A percentile compares a stretch with the other conserved stretches of the same genome.
These are phyloP conservation scores for Abrostola tripartita DNA, from an alignment of 2,888 invertebrate species.

Conservation along the genomic window DNA sequence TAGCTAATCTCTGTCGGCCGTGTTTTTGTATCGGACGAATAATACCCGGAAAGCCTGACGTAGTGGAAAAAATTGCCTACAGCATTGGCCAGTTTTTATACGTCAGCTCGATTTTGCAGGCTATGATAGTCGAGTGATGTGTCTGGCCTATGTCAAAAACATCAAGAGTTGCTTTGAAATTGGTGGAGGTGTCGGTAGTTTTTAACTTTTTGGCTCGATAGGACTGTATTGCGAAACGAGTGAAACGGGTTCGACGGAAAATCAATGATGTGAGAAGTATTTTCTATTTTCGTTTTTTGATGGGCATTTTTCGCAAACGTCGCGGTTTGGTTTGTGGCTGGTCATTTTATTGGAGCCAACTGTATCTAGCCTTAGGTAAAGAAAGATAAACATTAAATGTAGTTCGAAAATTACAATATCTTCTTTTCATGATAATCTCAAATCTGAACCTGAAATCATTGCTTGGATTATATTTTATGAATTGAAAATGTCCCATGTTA, in stretches of 20 bases:
- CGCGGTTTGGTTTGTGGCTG: too few relatives aligned
- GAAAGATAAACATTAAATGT: too few relatives aligned
- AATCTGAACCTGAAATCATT: too few relatives aligned
- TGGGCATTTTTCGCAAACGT: too few relatives aligned
- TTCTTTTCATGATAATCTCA: too few relatives aligned
- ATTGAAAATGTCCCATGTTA: too few relatives aligned
- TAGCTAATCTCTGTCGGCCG: constrained; percentile 30
- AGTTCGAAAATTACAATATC: too few relatives aligned
- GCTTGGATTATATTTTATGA: too few relatives aligned
- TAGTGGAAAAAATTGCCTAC: constrained; percentile 60
- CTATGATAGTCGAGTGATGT: constrained; percentile 61
- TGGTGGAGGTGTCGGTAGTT: constrained; percentile 35
- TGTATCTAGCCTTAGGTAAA: too few relatives aligned
- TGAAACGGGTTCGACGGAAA: neutral
- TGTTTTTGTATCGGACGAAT: constrained; percentile 49
- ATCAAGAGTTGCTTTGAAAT: constrained; percentile 46
- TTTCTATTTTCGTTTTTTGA: too few relatives aligned
- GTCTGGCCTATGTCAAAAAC: constrained; percentile 60
- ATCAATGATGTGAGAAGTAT: neutral
- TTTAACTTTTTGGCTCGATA: constrained; percentile 31
- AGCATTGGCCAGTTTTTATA: constrained; percentile 52
- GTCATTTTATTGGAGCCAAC: too few relatives aligned
- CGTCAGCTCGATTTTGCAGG: constrained; percentile 60
- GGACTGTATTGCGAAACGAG: constrained; percentile 10
- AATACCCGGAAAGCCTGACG: constrained; percentile 54